Evolutionary conservation across 2,888 invertebrate genomes (phyloP), one percentile per base, ranked within the genome.

Genomic region (Drosophila mercatorum): DNA sequence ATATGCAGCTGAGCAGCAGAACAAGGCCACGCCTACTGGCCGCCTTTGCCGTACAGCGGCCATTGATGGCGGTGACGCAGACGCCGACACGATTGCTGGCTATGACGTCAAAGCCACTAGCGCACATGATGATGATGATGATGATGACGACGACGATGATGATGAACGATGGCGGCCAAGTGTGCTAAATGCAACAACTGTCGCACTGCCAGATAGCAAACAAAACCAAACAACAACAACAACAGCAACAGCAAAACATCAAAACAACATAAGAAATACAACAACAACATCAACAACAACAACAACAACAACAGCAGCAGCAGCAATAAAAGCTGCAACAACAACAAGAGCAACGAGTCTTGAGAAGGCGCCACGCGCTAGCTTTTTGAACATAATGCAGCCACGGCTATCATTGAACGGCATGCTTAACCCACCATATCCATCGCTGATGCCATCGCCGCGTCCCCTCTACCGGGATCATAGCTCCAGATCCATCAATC

Each of bases 371-470:
- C 90, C 92, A 60, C 89, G 91, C 66, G 90, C 89, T 69, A 92
- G 90, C 79, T 91, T 87, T 68, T 89, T 92, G 68, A 91, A 92
- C 69, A 91, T 92, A 76, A 91, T 92, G 88, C 92, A 93, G 77
- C 92, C 92, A 22, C 91, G 93, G 47, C 88, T 93, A 43, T 93
- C 93, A 49, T 78, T 93, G 41, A 93, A 92, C 82, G 92, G 92
- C 59, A 90, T 92, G 69, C 80, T 92, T 46, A 89, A 90, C 68
- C 93, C 92, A 73, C 66, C 88, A 60, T 88, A 90, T 72, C 92
- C 92, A 73, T 88, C 90, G 65, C 83, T 93, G 75, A 91, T 91
- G 88, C 92, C 92, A 47, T 92, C 92, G 65, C 92, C 92, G 67
- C 90, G 92, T 43, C 92, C 92, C 11, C 78, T 92, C 3, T 92